Conservation (phyloP, 2,113 vertebrate species). For the Echinops telfairi region DNA sequence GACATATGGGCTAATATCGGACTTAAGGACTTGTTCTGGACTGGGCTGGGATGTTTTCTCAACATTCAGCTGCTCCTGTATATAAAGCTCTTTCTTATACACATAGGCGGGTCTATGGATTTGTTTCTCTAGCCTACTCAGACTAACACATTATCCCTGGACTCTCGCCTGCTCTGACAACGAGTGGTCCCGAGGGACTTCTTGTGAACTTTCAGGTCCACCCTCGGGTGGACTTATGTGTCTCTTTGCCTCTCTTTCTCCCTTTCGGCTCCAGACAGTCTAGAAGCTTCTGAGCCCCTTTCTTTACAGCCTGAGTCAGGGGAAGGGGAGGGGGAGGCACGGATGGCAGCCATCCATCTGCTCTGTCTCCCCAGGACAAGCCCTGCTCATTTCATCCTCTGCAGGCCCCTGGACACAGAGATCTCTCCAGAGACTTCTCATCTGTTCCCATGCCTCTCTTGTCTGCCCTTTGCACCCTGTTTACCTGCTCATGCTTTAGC, state of each 20-base stretch:
- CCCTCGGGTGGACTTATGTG: rapidly evolving
- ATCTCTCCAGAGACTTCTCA: neutral
- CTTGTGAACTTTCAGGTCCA: neutral
- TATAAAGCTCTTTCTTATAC: no score
- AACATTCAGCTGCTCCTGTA: no score
- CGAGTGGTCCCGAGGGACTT: neutral
- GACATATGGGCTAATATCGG: no score
- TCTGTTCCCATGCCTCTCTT: neutral
- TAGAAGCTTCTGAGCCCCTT: neutral
- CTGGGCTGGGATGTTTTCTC: no score
- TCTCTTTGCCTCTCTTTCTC: neutral
- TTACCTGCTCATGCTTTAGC: no score
- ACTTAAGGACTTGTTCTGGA: no score
- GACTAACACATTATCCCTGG: neutral
- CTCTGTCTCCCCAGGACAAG: neutral
- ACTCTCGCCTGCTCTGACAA: neutral
- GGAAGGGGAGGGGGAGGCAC: neutral
- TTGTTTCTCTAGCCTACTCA: no score
- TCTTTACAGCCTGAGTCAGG: neutral
- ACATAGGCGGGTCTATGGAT: no score
- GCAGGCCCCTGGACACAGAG: neutral
- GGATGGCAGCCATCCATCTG: neutral
- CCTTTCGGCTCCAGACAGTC: neutral
- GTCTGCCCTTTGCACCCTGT: rapidly evolving
- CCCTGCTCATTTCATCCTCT: neutral